Conservation (phyloP, 2,888 invertebrate genomes). For the Perizoma affinitatum region DNA sequence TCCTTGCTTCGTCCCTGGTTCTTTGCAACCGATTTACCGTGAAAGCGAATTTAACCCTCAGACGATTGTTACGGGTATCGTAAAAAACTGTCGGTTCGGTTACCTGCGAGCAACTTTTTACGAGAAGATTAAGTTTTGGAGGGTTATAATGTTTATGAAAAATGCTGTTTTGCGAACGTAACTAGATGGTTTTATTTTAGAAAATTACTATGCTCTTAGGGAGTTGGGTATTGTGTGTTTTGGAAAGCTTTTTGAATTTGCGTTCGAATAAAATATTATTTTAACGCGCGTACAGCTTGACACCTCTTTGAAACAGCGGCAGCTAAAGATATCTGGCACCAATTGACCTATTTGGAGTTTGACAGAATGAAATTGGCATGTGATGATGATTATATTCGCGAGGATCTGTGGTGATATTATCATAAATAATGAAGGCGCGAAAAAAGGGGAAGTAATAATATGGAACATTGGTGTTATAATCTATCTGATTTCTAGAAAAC, state of each 20-base stretch:
- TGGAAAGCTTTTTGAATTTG: background rate
- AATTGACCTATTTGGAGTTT: too few species aligned
- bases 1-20: conserved; percentile 28
- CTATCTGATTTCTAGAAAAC: too few species aligned
- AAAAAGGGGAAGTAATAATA: too few species aligned
- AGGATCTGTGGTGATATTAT: too few species aligned
- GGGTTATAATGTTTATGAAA: conserved; percentile 41
- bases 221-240: background rate
- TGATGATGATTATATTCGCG: too few species aligned
- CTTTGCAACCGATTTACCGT: conserved; percentile 62
- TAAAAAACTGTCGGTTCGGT: conserved; percentile 59
- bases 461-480: too few species aligned
- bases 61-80: conserved; percentile 53
- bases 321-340: too few species aligned
- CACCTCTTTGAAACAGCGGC: too few species aligned
- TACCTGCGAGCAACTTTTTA: conserved; percentile 60
- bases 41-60: conserved; percentile 70
- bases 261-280: too few species aligned
- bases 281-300: too few species aligned
- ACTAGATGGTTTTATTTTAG: conserved; percentile 22
- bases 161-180: conserved; percentile 31
- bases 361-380: too few species aligned
- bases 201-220: background rate
- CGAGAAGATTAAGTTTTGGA: conserved; percentile 51
- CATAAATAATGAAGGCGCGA: too few species aligned